Evolutionary conservation across 2,113 vertebrate genomes (phyloP), one percentile per base, ranked within the genome.

Genomic region (Pheucticus melanocephalus): DNA sequence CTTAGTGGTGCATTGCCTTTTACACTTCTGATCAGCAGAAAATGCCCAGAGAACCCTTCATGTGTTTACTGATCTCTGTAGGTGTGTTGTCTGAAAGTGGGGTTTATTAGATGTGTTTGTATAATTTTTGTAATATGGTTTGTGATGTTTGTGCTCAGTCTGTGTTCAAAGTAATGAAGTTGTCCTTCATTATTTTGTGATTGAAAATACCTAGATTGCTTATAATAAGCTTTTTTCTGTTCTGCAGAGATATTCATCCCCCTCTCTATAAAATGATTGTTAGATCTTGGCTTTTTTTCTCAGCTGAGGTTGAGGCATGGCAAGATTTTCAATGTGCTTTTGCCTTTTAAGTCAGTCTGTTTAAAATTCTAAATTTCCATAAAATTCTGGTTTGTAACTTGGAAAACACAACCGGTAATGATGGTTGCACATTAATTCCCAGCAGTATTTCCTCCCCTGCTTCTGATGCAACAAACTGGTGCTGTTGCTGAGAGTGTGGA

Each of bases 401-500:
- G 54, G 50, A 31, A 54, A 60, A 60, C 39, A 10, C 6, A 16
- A 22, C 16, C 3, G 1, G 12, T 35, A 8, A 16, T 6, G 22
- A 53, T 18, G 47, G 7, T 44, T 86, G 20, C 7, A 3, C n/a
- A 7, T 30, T 10, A 57, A 50, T 64, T 63, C 20, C 54, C 10
- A 25, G 15, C 9, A 40, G 44, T 15, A 5, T 64, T 6, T 6
- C 40, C 5, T 4, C 53, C 30, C 17, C 2, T 11, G 20, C 15
- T 86, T 69, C 17, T 87, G 66, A 37, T n/a, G 44, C 77, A 50
- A 16, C 64, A 7, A 65, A 40, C 4, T 23, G 12, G 0, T 40
- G 4, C 0, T 11, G 1, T 15, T 84, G 71, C 16, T 45, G 12
- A 3, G 42, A 18, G 40, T 0, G 17, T 31, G 57, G 18, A 1